These are phyloP conservation scores for Koerneria pararmatus DNA, from an alignment of 2,888 invertebrate genomes.

Conservation along the genomic window DNA sequence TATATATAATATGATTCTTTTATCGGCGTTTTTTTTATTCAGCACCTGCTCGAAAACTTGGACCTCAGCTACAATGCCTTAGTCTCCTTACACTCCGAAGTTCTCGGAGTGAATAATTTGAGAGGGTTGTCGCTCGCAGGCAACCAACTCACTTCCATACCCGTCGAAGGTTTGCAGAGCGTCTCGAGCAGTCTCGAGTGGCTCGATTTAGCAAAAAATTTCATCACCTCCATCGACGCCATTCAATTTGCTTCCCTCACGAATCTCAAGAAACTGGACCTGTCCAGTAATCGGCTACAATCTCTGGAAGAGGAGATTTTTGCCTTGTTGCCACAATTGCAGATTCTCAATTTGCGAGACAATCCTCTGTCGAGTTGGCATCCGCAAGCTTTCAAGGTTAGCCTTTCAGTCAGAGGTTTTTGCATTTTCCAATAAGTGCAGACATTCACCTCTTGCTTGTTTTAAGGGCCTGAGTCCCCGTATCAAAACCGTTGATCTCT, in stretches of 20 bases:
- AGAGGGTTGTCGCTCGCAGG: constrained; percentile 71
- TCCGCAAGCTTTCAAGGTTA: constrained; percentile 51
- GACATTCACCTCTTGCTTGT: background rate
- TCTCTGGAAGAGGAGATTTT: constrained; percentile 55
- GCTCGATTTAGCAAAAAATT: constrained; percentile 78
- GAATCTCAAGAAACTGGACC: background rate
- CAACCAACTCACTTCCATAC: constrained; percentile 72
- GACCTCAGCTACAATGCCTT: constrained; percentile 46
- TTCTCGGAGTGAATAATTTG: constrained; percentile 65
- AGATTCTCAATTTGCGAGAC: constrained; percentile 47
- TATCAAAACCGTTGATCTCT: constrained; percentile 48
- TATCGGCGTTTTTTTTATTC: too few relatives aligned
- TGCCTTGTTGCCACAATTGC: constrained; percentile 38
- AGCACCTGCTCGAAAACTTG: constrained; percentile 36
- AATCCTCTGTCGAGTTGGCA: constrained; percentile 59
- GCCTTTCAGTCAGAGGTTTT: too few relatives aligned
- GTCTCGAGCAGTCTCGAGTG: constrained; percentile 67
- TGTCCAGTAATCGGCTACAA: constrained; percentile 43
- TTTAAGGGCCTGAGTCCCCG: constrained; percentile 45
- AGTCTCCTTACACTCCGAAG: constrained; percentile 35
- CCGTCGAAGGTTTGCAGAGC: constrained; percentile 64
- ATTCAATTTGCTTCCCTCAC: constrained; percentile 12
- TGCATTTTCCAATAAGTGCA: background rate
- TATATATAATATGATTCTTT: too few relatives aligned
- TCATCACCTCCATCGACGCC: constrained; percentile 50